Conservation (phyloP, 2,113 vertebrate species). For the Neoarius graeffei region DNA sequence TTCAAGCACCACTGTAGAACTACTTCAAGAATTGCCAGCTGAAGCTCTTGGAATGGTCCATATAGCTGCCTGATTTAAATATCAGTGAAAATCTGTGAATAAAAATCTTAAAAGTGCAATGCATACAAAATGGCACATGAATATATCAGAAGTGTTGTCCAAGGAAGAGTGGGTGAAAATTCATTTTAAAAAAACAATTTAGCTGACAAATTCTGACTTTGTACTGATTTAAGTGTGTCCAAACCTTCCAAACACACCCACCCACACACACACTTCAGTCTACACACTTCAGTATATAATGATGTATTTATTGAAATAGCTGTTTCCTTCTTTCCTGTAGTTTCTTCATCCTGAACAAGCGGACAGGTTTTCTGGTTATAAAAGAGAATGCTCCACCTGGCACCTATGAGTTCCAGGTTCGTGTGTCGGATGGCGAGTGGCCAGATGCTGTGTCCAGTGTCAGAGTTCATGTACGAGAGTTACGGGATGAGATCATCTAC, state of each 20-base stretch:
- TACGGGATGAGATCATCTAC: slow-evolving; percentile 80
- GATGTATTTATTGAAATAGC: background rate
- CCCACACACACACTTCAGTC: background rate
- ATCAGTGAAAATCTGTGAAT: too few species aligned
- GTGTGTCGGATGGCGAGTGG: slow-evolving; percentile 85
- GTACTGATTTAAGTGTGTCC: background rate
- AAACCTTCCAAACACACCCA: background rate
- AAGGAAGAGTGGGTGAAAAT: too few species aligned
- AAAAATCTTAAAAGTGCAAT: too few species aligned
- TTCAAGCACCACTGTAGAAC: too few species aligned
- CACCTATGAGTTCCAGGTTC: slow-evolving; percentile 79
- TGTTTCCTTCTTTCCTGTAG: slow-evolving; percentile 58
- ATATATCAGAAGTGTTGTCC: too few species aligned
- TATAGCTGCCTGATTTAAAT: too few species aligned
- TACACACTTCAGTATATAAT: background rate
- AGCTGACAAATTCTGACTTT: background rate
- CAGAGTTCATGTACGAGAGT: slow-evolving; percentile 77
- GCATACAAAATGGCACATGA: too few species aligned
- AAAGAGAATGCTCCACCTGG: slow-evolving; percentile 79
- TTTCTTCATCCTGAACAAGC: slow-evolving; percentile 83
- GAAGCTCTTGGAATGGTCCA: too few species aligned
- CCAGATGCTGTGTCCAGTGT: slow-evolving; percentile 81
- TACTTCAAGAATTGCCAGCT: too few species aligned
- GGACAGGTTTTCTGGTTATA: slow-evolving; percentile 83
- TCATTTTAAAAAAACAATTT: too few species aligned